phyloP scores from a whole-genome alignment of 2,797 vertebrate species.

The Thaleichthys pacificus region DNA sequence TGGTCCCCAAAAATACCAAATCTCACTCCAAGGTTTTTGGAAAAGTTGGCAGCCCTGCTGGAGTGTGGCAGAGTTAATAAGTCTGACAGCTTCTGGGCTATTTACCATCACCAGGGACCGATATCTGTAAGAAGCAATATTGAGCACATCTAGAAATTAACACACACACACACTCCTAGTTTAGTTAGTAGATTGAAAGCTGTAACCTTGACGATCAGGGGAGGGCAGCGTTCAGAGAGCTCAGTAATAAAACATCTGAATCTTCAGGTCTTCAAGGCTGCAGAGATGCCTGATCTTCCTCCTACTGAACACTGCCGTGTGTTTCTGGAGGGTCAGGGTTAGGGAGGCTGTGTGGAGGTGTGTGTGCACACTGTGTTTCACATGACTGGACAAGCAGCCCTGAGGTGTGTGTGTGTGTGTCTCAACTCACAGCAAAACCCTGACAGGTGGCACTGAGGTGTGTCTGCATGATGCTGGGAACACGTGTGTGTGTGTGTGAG shows the following conservation, averaged over 20 bases:
- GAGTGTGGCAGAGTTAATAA: too few species aligned
- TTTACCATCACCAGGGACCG: too few species aligned
- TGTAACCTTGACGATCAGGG: neutral
- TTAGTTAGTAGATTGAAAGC: neutral
- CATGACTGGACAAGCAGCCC: neutral
- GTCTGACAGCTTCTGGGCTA: too few species aligned
- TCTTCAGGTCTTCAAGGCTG: too few species aligned
- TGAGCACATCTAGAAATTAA: neutral
- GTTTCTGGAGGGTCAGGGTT: constrained; percentile 27
- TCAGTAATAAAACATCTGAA: too few species aligned
- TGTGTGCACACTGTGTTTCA: too few species aligned
- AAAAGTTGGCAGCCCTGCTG: too few species aligned
- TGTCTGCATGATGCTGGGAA: constrained; percentile 45
- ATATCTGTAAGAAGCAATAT: too few species aligned
- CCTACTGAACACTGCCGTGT: constrained; percentile 42
- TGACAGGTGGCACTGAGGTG: constrained; percentile 62
- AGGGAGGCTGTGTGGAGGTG: neutral
- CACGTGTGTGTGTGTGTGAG: constrained; percentile 23
- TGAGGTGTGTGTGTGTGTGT: too few species aligned
- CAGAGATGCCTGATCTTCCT: constrained; percentile 27
- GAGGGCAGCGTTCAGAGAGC: neutral
- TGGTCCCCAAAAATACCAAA: too few species aligned
- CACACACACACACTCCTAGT: constrained; percentile 21
- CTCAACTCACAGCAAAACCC: constrained; percentile 39
- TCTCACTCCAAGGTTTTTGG: too few species aligned